A percentile compares a stretch with the other conserved stretches of the same genome.
Evolutionary conservation across 2,888 invertebrate species (phyloP).

Genomic region (Drosophila tripunctata): DNA sequence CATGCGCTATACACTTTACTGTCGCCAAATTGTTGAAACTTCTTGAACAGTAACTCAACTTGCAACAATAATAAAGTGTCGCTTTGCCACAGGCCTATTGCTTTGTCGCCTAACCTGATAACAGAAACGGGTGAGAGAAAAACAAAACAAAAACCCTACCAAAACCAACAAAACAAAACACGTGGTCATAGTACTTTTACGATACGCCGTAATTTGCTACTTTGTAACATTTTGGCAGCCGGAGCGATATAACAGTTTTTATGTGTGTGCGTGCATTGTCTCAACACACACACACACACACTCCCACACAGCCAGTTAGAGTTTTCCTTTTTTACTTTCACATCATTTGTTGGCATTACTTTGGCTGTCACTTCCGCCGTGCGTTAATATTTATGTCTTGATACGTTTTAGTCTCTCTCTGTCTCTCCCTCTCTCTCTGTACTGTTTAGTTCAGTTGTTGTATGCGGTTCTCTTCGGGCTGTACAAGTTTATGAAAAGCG

Average conservation of each 20-base stretch:
- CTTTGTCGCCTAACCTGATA: neutral
- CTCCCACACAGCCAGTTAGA: neutral
- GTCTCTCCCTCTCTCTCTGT: too few relatives aligned
- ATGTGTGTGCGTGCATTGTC: conserved; percentile 61
- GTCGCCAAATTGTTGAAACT: conserved; percentile 10
- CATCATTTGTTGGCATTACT: conserved; percentile 75
- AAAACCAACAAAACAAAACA: conserved; percentile 37
- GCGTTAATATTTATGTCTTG: conserved; percentile 61
- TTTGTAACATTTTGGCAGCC: conserved; percentile 62
- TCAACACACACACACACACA: conserved; percentile 5
- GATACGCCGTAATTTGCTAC: conserved; percentile 67
- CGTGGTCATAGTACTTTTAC: conserved; percentile 58
- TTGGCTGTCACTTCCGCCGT: conserved; percentile 68
- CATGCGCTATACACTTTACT: neutral
- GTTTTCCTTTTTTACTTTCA: conserved; percentile 43
- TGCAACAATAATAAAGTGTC: conserved; percentile 5
- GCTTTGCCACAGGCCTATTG: neutral
- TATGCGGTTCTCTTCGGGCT: conserved; percentile 1
- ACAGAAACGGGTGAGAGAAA: neutral
- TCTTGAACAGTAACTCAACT: conserved; percentile 3
- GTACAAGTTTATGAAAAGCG: conserved; percentile 34
- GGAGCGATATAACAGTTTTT: conserved; percentile 43
- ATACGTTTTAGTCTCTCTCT: conserved; percentile 35
- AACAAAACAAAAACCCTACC: too few relatives aligned
- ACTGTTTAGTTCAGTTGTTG: neutral